Base-by-base conservation (phyloP, 2,113 vertebrate genomes). In the Chionis minor region DNA sequence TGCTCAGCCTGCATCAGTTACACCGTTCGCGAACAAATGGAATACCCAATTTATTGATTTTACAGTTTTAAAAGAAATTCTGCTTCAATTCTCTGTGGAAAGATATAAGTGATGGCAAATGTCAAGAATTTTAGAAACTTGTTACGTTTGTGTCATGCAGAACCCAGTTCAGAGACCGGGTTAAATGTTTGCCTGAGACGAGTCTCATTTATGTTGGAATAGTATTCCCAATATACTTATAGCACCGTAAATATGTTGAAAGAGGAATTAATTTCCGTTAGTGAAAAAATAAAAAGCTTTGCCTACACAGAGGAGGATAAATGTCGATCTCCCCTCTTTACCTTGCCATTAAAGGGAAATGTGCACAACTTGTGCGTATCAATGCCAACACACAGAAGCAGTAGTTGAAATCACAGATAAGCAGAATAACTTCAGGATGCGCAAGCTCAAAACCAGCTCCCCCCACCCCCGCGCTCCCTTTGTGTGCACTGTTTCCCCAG, bases 391-490 rank as follows among this genome's bases (percentile, higher is more conserved):
- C 30, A 61, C 21, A 71, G 66, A 88, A 71, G 14, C 40, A 52
- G 51, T 40, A 77, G 56, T 6, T 66, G 30, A 67, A 81, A 58
- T 84, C n/a, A 59, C 23, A 72, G 33, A 33, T 40, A 14, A 59
- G 27, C 27, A 51, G 49, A 69, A 51, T 30, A 73, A 22, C 9
- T 72, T 72, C 5, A 51, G 2, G 0, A n/a, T 65, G 15, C 55
- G 33, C 33, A 58, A 54, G 18, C 42, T 77, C 62, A 84, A 94
- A 81, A 80, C 18, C 22, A 51, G n/a, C 35, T 56, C 32, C 51
- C 8, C 32, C 28, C 4, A 12, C 2, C 4, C 8, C 12, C 9
- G 6, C 6, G 6, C 4, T 66, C 14, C 22, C 7, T 11, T 74
- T 75, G 26, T 62, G 26, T 18, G 56, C n/a, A 63, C 33, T 62